Evolutionary conservation across 2,888 invertebrate species (phyloP).

Genomic region (Tanytarsus gracilentus): DNA sequence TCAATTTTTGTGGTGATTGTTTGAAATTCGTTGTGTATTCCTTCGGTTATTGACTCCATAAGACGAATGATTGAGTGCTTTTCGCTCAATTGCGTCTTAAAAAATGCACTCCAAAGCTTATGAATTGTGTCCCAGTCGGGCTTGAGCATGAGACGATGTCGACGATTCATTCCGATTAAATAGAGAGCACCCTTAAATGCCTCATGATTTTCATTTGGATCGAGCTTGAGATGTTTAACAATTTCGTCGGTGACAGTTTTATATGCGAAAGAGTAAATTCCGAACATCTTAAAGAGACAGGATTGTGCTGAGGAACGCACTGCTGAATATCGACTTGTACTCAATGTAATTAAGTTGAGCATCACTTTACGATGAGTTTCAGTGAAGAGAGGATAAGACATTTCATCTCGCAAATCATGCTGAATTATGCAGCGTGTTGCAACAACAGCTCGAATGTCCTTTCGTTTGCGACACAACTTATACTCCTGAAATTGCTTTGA

Average conservation of each 20-base stretch:
- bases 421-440: constrained; percentile 58
- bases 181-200: constrained; percentile 71
- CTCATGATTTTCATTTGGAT: constrained; percentile 54
- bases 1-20: constrained; percentile 52
- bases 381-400: constrained; percentile 47
- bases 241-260: constrained; percentile 54
- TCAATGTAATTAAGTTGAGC: constrained; percentile 44
- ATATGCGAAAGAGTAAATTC: constrained; percentile 62
- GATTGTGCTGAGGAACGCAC: constrained; percentile 59
- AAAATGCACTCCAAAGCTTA: constrained; percentile 68
- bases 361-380: constrained; percentile 52
- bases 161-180: constrained; percentile 47
- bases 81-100: constrained; percentile 72
- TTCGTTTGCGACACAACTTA: constrained; percentile 52
- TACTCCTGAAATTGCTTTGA: constrained; percentile 55
- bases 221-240: constrained; percentile 51
- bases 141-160: constrained; percentile 54
- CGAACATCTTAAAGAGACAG: constrained; percentile 53
- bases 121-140: constrained; percentile 67
- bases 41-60: constrained; percentile 49
- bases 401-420: constrained; percentile 49
- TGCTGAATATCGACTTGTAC: constrained; percentile 32
- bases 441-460: constrained; percentile 52
- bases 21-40: constrained; percentile 52
- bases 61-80: constrained; percentile 67